Conservation (phyloP, 2,113 vertebrate genomes). For the Rattus rattus region DNA sequence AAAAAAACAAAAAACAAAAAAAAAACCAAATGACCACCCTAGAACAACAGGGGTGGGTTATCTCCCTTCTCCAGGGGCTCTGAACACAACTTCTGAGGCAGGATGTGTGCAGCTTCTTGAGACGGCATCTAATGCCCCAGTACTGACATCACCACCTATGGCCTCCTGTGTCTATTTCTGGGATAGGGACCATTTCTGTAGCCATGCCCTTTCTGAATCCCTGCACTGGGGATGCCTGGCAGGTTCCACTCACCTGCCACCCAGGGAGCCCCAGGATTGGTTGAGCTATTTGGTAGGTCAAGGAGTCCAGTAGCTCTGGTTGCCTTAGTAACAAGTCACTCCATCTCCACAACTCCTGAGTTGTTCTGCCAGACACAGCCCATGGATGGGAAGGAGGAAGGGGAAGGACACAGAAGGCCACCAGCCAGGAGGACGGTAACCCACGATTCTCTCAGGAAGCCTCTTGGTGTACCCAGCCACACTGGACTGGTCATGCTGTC, state of each 20-base stretch:
- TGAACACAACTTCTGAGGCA: not conserved
- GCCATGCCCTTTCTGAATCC: not conserved
- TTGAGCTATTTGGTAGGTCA: not conserved
- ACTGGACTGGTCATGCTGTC: not conserved
- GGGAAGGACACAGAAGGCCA: too few relatives aligned
- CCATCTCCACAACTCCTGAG: not conserved
- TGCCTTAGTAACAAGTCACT: not conserved
- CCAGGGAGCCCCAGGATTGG: fast-evolving
- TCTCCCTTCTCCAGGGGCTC: not conserved
- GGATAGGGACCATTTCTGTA: not conserved
- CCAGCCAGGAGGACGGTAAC: not conserved
- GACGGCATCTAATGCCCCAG: not conserved
- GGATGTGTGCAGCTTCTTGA: not conserved
- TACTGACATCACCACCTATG: not conserved
- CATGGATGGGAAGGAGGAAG: not conserved
- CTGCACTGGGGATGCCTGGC: not conserved
- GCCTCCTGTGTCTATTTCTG: not conserved
- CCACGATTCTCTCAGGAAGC: not conserved
- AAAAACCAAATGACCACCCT: not conserved
- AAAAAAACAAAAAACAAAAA: too few relatives aligned
- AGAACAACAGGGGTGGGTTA: not conserved
- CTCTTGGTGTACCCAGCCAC: too few relatives aligned
- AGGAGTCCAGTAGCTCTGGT: not conserved
- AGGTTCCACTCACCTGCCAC: not conserved
- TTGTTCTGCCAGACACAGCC: not conserved